Base-by-base conservation (phyloP, 2,113 vertebrate species). In the Cynopterus brachyotis region DNA sequence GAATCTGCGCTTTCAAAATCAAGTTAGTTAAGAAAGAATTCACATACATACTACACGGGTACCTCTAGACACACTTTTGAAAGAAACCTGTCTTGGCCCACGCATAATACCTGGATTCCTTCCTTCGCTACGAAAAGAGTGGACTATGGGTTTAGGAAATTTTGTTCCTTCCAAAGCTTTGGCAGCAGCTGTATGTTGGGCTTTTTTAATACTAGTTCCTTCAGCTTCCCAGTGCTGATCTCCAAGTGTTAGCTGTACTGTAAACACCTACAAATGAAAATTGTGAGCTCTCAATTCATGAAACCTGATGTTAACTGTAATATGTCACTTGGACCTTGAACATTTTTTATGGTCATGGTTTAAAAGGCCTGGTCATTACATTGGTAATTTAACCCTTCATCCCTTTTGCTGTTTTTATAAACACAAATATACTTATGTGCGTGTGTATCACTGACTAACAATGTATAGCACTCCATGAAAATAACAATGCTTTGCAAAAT, bases 161-260 rank as follows among this genome's bases (percentile, higher is more conserved):
- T 99, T 99, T 42, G 99, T 99, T 98, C 99, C 99, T 97, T 98
- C 98, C 95, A 99, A 99, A 98, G 99, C 99, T 97, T 99, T 99
- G 96, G 99, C 98, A 98, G 99, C 99, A 97, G 99, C 99, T 2
- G 99, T 99, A 81, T 99, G 99, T 98, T 99, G 99, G 50, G 99
- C 99, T 98, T 99, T 99, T 98, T 99, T 99, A 98, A 99, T 99
- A 98, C 99, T 99, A 98, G 99, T 99, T 98, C 99, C 99, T 98
- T 99, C 99, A 95, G 99, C 99, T 97, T 99, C 99, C 99, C 99
- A 99, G 57, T 99, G 98, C 98, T 99, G 99, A 98, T 99, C 99
- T 98, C 99, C 99, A 97, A 99, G 98, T 66, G 99, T 99, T 97
- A 99, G 99, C 95, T 99, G 98, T 96, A 99, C 99, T 91, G 99